Conservation (phyloP, 2,797 vertebrate genomes). For the Fringilla coelebs region DNA sequence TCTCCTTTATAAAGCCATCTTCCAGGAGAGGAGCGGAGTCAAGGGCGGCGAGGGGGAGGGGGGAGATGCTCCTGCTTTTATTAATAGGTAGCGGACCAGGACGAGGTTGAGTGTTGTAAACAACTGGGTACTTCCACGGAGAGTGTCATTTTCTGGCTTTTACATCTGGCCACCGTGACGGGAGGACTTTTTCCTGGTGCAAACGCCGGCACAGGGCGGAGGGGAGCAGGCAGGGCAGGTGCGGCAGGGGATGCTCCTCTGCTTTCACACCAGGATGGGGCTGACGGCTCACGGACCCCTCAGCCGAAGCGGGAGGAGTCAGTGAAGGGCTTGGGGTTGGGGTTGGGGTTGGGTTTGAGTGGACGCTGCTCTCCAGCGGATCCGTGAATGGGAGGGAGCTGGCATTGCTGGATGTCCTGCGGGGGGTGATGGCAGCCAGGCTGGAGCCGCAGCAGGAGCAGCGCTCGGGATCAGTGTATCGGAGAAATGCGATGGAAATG, state of each 20-base stretch:
- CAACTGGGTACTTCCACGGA: not conserved
- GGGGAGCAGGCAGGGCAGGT: not conserved
- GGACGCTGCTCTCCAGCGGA: not conserved
- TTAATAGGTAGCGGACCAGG: conserved; percentile 36
- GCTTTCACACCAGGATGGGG: accelerated
- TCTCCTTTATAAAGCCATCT: conserved; percentile 72
- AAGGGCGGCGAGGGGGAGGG: not conserved
- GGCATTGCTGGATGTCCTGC: not conserved
- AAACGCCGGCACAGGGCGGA: accelerated
- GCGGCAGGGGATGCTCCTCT: not conserved
- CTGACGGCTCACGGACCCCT: not conserved
- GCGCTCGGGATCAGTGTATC: accelerated
- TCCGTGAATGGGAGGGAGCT: not conserved
- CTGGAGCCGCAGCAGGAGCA: accelerated
- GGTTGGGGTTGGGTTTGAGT: not conserved
- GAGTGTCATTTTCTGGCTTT: not conserved
- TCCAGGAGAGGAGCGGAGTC: conserved; percentile 41
- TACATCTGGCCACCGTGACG: accelerated
- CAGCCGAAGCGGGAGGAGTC: accelerated
- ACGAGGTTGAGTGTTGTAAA: not conserved
- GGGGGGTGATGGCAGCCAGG: not conserved
- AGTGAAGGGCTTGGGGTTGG: not conserved
- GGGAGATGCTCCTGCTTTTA: conserved; percentile 2
- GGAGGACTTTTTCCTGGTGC: not conserved
- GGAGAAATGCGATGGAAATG: not conserved